phyloP scores from a whole-genome alignment of 1,140 invertebrate genomes.

The Drosophila novamexicana region DNA sequence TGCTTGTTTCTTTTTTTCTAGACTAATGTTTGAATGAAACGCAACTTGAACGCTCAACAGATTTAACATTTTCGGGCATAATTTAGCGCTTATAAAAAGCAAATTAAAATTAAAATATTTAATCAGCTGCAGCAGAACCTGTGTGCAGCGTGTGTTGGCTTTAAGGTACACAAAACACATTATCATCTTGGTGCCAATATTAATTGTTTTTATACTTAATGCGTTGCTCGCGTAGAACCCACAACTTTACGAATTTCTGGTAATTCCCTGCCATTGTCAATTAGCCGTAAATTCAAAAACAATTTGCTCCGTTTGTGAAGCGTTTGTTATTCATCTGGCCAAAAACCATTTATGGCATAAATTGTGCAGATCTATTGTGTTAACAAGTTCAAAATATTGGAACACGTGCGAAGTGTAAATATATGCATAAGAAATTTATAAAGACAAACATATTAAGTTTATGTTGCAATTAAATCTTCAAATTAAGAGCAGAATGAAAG shows the following conservation, averaged over 20 bases:
- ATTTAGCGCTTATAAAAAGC: slow-evolving; percentile 47
- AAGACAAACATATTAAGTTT: not conserved
- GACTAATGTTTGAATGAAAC: slow-evolving; percentile 23
- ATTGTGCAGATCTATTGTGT: not conserved
- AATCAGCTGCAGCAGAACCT: slow-evolving; percentile 53
- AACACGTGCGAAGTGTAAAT: not conserved
- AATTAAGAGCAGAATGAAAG: no score
- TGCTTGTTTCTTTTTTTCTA: slow-evolving; percentile 4
- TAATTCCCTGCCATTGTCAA: slow-evolving; percentile 43
- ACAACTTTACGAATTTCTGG: slow-evolving; percentile 1
- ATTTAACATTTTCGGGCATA: slow-evolving; percentile 56
- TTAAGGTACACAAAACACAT: not conserved
- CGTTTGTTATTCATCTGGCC: not conserved
- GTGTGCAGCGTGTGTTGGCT: slow-evolving; percentile 4
- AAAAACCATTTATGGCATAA: not conserved
- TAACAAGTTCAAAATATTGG: not conserved
- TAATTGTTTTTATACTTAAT: slow-evolving; percentile 1
- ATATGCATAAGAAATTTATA: not conserved
- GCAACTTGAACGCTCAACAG: slow-evolving; percentile 32
- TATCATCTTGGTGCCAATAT: slow-evolving; percentile 1
- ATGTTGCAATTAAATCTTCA: not conserved
- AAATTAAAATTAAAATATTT: slow-evolving; percentile 73
- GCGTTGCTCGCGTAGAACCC: not conserved
- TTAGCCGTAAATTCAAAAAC: slow-evolving; percentile 28
- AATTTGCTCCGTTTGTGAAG: slow-evolving; percentile 2